phyloP scores from a whole-genome alignment of 23 tunicate genomes.

The Diplosoma virens region DNA sequence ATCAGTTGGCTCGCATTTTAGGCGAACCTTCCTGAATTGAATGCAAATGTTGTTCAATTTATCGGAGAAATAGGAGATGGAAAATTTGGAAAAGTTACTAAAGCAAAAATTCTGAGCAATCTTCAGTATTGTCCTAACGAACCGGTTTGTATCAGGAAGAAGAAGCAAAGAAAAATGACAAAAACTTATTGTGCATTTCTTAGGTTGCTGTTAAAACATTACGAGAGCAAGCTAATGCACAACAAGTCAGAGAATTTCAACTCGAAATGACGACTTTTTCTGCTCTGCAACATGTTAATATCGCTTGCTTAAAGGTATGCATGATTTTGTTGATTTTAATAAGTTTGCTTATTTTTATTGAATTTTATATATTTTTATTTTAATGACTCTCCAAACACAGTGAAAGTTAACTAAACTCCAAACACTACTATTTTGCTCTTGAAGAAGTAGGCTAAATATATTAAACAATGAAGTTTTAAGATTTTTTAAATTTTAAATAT shows the following conservation, averaged over 20 bases:
- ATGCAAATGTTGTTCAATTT: constrained; percentile 50
- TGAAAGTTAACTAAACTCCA: too few relatives aligned
- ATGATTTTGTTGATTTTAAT: too few relatives aligned
- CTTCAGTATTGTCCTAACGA: constrained; percentile 69
- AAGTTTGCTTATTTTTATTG: too few relatives aligned
- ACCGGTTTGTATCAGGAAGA: constrained; percentile 43
- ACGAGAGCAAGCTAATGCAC: constrained; percentile 39
- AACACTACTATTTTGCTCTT: too few relatives aligned
- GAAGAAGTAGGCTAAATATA: too few relatives aligned
- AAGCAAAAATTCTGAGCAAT: constrained; percentile 84
- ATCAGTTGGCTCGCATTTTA: neutral
- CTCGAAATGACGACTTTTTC: constrained; percentile 77
- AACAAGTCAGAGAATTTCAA: constrained; percentile 74
- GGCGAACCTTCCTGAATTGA: constrained; percentile 61
- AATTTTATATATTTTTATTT: too few relatives aligned
- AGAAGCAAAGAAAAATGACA: neutral
- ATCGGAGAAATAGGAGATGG: constrained; percentile 84
- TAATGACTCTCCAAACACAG: too few relatives aligned
- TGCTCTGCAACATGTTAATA: constrained; percentile 77
- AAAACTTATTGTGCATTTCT: neutral
- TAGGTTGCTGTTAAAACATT: constrained; percentile 94
- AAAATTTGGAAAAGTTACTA: constrained; percentile 84
- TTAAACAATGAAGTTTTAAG: too few relatives aligned
- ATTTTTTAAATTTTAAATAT: too few relatives aligned
- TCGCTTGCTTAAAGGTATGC: constrained; percentile 75